Base-by-base conservation (phyloP, 2,797 vertebrate genomes). In the Acipenser transmontanus region DNA sequence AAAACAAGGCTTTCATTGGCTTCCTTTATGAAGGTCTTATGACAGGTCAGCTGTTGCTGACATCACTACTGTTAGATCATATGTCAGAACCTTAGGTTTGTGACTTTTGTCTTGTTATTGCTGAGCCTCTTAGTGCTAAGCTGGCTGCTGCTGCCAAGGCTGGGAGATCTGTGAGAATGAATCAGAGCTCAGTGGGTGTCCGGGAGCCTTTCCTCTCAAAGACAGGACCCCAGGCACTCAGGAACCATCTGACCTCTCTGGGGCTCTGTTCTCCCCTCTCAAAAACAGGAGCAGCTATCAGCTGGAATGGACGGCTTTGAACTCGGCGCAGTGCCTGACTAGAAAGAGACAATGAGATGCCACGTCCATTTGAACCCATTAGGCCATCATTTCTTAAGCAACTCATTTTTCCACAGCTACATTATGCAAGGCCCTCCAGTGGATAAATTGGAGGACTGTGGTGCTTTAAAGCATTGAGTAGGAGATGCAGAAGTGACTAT, bases 11-110 rank as follows among this genome's bases (percentile, higher is more conserved):
- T 77, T 76, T 72, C 69, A 49, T 78, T 70, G 73, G 75, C 77
- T 79, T 83, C 72, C 73, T 51, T 79, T 80, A 68, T 10, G 82
- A 76, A 86, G 78, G 91, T 93, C 91, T 92, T 84, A 88, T 88
- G 91, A 93, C 87, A 86, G 90, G 89, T 95, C 94, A 96, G 92
- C 93, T 95, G 93, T 88, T 88, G 76, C 80, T 93, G 93, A 93
- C 92, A 93, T 87, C 87, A 78, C 85, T 80, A 75, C 87, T 89
- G 78, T 80, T 76, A 84, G 88, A 92, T 92, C 90, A 84, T 80
- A 79, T 86, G 88, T 89, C 92, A 92, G 83, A 91, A 86, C 85
- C 88, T 83, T 87, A 78, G 77, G 80, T 74, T 72, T 77, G 83
- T 91, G 91, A 93, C 91, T 93, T 91, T 77, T 89, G 84, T 73